Evolutionary conservation across 2,797 vertebrate genomes (phyloP).

Genomic region (Bufotes viridis): DNA sequence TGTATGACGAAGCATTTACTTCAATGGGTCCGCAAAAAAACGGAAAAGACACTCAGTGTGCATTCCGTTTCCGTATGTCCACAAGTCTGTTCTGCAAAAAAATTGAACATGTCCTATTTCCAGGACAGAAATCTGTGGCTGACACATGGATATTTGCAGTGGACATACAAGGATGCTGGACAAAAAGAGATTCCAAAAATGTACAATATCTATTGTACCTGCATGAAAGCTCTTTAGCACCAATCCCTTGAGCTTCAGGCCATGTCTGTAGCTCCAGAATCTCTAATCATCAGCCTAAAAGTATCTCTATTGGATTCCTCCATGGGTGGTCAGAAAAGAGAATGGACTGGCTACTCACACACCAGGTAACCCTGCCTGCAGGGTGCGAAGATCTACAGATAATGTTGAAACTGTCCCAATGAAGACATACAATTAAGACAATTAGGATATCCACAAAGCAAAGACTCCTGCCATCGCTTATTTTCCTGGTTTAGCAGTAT

Average conservation of each 20-base stretch:
- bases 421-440: slow-evolving; percentile 32
- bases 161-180: too few relatives aligned
- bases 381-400: slow-evolving; percentile 36
- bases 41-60: too few relatives aligned
- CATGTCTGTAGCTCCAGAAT: slow-evolving; percentile 13
- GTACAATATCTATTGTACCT: neutral
- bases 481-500: neutral
- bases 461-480: neutral
- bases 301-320: neutral
- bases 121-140: too few relatives aligned
- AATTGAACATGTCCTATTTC: too few relatives aligned
- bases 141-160: too few relatives aligned
- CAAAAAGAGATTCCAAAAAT: too few relatives aligned
- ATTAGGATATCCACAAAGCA: neutral
- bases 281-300: neutral
- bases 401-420: neutral
- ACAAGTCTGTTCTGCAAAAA: too few relatives aligned
- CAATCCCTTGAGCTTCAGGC: neutral
- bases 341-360: slow-evolving; percentile 2
- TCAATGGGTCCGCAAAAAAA: too few relatives aligned
- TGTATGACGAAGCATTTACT: too few relatives aligned
- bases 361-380: slow-evolving; percentile 40
- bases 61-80: too few relatives aligned
- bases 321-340: slow-evolving; percentile 19
- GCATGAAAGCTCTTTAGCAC: neutral